Evolutionary conservation across 2,797 vertebrate genomes (phyloP).

Genomic region (Gallinago nigripennis): DNA sequence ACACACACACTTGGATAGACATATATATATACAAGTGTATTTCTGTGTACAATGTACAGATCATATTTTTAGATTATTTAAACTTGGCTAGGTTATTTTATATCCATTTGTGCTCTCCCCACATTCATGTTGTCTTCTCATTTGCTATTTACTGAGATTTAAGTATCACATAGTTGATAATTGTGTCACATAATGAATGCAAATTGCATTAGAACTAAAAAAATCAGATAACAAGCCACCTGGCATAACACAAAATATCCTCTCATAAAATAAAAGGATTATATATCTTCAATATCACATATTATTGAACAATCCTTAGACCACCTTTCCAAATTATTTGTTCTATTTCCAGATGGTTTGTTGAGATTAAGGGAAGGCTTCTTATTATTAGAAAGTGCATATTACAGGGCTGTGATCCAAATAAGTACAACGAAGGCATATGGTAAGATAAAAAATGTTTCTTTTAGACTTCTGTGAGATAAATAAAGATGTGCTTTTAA

Average conservation of each 20-base stretch:
- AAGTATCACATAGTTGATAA: background rate
- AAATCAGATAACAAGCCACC: background rate
- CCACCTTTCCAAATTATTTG: background rate
- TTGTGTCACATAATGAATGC: background rate
- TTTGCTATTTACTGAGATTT: slow-evolving; percentile 6
- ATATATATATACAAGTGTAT: too few species aligned
- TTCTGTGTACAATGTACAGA: background rate
- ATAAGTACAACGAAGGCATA: background rate
- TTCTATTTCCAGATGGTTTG: background rate
- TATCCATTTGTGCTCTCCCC: background rate
- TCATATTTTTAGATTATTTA: background rate
- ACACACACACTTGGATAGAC: fast-evolving
- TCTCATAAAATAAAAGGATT: background rate
- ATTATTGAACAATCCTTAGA: background rate
- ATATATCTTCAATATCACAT: background rate
- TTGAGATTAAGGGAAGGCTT: background rate
- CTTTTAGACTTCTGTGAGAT: background rate
- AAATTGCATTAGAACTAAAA: background rate
- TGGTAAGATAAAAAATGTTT: background rate
- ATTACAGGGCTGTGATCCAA: background rate
- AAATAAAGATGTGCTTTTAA: background rate
- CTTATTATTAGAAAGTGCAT: background rate
- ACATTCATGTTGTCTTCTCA: background rate
- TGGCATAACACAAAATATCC: background rate
- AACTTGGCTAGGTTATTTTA: background rate